phyloP scores from a whole-genome alignment of 2,113 vertebrate genomes.

The Brevimyrus niger region DNA sequence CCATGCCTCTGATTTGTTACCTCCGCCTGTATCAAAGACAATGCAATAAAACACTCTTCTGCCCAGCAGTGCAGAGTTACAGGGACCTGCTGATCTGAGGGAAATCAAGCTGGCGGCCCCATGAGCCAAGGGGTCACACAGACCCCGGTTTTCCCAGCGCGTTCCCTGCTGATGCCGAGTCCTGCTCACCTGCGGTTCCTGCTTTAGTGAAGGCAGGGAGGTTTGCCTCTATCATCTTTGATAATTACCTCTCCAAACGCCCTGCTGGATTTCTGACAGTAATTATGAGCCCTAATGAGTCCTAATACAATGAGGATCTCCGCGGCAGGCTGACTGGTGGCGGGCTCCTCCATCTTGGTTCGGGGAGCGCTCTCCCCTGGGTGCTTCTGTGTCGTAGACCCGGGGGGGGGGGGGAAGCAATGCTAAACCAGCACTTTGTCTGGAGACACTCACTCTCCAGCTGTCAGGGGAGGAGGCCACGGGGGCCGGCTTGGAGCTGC shows the following conservation, averaged over 20 bases:
- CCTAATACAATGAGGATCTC: slow-evolving; percentile 41
- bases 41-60: not conserved
- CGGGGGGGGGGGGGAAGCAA: not conserved
- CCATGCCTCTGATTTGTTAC: not conserved
- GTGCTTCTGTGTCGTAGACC: not conserved
- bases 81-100: not conserved
- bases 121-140: not conserved
- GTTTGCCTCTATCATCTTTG: slow-evolving; percentile 37
- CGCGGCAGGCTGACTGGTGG: slow-evolving; percentile 29
- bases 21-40: not conserved
- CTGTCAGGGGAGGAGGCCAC: not conserved
- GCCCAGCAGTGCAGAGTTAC: not conserved
- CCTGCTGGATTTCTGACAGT: slow-evolving; percentile 42
- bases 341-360: slow-evolving; percentile 7
- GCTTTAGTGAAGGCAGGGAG: slow-evolving; percentile 34
- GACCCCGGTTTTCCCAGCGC: not conserved
- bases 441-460: not conserved
- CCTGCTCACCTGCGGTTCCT: slow-evolving; percentile 1
- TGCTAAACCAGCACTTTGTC: not conserved
- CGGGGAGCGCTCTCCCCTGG: not conserved
- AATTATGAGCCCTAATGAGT: slow-evolving; percentile 44
- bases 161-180: not conserved
- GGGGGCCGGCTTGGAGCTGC: not conserved
- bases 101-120: not conserved
- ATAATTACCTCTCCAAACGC: slow-evolving; percentile 44